Evolutionary conservation across 2,797 vertebrate species (phyloP), one percentile per base, ranked within the genome.

Genomic region (Streptopelia turtur): DNA sequence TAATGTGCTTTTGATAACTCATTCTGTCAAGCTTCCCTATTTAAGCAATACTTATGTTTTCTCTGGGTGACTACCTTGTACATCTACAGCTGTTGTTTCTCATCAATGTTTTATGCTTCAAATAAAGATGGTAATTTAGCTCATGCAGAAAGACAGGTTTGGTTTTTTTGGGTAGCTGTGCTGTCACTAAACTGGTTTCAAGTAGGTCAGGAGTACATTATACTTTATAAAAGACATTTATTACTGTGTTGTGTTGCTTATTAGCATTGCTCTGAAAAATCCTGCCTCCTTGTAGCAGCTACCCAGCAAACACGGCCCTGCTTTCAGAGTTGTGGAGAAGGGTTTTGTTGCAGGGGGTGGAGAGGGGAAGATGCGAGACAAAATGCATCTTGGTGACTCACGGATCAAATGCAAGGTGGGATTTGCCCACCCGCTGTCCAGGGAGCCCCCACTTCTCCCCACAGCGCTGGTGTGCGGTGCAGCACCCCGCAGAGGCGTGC

Each of bases 41-140:
- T 89, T 77, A 87, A 93, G 56, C 49, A 83, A 37, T 50, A 52
- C 0, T 3, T 50, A 68, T 87, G 45, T 83, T 90, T 91, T 88
- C 50, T 55, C 68, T 85, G 37, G n/a, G 92, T 87, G 87, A 77
- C 88, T 81, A 61, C 78, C 41, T 80, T 56, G 80, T 64, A 50
- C 76, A 50, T 50, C 45, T 92, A 56, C 74, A 93, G 87, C 78
- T 94, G 49, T 61, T 95, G 35, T 83, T 95, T 93, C 81, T 90
- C 45, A 21, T 80, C 47, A 45, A 14, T 53, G 25, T 93, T 96
- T 81, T 43, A 76, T 53, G n/a, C 30, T 93, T 90, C 33, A 70
- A 64, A 87, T 52, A 65, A 65, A 93, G 92, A 86, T 55, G 27
- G 9, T 87, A 53, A 86, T 84, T 41, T 60, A 72, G 50, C 25